These are phyloP conservation scores for Tenodera sinensis DNA, from an alignment of 2,888 invertebrate genomes.

Conservation along the genomic window DNA sequence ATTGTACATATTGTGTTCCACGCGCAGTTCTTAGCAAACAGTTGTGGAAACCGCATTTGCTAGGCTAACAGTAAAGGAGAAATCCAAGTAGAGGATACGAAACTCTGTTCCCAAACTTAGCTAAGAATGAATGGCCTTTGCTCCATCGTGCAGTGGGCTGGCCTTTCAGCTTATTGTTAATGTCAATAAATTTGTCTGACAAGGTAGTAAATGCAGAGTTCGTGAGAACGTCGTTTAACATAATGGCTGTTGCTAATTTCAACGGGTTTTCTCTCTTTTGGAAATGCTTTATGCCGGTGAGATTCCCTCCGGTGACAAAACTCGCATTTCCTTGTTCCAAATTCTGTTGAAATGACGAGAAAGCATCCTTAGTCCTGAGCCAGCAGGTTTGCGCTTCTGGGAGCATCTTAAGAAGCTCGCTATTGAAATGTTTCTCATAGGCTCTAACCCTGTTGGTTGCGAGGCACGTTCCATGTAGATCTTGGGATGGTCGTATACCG, in stretches of 20 bases:
- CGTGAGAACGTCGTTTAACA: not conserved
- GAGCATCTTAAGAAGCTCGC: too few relatives aligned
- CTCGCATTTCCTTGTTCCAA: not conserved
- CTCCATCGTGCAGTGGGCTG: not conserved
- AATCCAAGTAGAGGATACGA: not conserved
- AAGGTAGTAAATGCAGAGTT: not conserved
- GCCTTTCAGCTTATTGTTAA: not conserved
- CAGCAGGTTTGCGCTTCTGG: too few relatives aligned
- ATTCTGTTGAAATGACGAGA: too few relatives aligned
- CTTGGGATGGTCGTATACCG: too few relatives aligned
- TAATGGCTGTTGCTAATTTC: not conserved
- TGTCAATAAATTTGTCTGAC: too few relatives aligned
- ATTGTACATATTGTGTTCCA: not conserved
- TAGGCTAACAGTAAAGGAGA: not conserved
- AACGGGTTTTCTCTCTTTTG: not conserved
- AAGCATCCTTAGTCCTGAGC: too few relatives aligned
- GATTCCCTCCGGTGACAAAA: not conserved
- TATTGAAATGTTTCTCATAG: too few relatives aligned
- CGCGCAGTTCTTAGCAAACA: not conserved
- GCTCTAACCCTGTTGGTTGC: too few relatives aligned
- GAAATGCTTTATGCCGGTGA: not conserved
- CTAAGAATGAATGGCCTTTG: not conserved
- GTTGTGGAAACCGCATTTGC: not conserved
- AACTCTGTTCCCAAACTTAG: not conserved
- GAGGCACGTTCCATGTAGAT: too few relatives aligned